Evolutionary conservation across 2,113 vertebrate species (phyloP).

Genomic region (Xiphorhynchus elegans): DNA sequence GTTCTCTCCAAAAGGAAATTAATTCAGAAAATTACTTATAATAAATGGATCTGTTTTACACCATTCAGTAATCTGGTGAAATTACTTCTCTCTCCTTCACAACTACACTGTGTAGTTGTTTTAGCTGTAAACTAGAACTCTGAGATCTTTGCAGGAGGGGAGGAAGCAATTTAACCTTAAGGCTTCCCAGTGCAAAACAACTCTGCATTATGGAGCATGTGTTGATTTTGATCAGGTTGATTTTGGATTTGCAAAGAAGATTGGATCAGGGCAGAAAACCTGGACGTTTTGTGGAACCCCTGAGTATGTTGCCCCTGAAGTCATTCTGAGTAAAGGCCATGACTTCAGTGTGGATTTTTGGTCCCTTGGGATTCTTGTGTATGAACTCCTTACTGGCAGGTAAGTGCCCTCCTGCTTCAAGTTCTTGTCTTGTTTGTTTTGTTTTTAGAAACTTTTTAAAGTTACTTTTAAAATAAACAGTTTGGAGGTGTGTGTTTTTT

Average conservation of each 20-base stretch:
- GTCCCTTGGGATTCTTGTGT: slow-evolving; percentile 93
- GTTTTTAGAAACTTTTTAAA: not conserved
- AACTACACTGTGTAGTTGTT: not conserved
- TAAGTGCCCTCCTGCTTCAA: slow-evolving; percentile 51
- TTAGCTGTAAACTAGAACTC: not conserved
- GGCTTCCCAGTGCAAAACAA: not conserved
- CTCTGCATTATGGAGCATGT: not conserved
- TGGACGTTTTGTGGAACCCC: slow-evolving; percentile 97
- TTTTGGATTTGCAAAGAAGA: slow-evolving; percentile 96
- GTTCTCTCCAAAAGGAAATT: not conserved
- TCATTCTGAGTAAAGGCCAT: slow-evolving; percentile 94
- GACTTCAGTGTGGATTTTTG: slow-evolving; percentile 94
- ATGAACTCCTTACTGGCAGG: slow-evolving; percentile 93
- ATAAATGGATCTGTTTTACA: not conserved
- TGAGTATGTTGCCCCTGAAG: slow-evolving; percentile 93
- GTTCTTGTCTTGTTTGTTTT: not conserved
- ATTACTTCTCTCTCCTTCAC: not conserved
- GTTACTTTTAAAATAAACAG: not conserved
- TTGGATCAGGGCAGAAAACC: slow-evolving; percentile 89
- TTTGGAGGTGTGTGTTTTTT: not conserved
- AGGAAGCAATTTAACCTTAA: not conserved
- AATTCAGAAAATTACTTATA: not conserved
- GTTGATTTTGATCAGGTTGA: slow-evolving; percentile 81
- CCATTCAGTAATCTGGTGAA: not conserved
- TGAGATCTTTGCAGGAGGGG: not conserved